Percentiles rank a stretch among this genome's conserved stretches.
phyloP scores from a whole-genome alignment of 2,888 invertebrate genomes.

The Oscheius onirici region DNA sequence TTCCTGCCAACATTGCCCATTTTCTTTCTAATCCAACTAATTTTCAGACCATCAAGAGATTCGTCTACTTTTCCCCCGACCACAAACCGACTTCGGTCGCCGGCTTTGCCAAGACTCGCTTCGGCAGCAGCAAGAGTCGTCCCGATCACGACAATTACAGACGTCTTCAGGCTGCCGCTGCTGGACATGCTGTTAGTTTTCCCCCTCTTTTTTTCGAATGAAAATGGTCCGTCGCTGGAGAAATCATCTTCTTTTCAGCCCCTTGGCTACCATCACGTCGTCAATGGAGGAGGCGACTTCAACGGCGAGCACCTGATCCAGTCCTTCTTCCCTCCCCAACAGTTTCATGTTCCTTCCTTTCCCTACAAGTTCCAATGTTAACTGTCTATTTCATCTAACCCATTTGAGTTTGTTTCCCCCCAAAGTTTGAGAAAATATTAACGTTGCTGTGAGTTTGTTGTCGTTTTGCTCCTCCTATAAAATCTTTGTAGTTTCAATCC shows the following conservation, averaged over 20 bases:
- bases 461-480: background rate
- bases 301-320: too few relatives aligned
- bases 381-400: too few relatives aligned
- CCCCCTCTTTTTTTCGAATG: too few relatives aligned
- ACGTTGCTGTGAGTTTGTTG: background rate
- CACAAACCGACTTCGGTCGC: constrained; percentile 38
- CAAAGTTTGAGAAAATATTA: background rate
- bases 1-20: too few relatives aligned
- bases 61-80: constrained; percentile 40
- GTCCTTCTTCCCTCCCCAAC: too few relatives aligned
- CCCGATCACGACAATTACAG: constrained; percentile 31
- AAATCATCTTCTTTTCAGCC: too few relatives aligned
- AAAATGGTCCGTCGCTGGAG: too few relatives aligned
- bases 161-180: constrained; percentile 24
- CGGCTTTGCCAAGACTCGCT: constrained; percentile 48
- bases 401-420: too few relatives aligned
- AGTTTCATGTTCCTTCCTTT: too few relatives aligned
- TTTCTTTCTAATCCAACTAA: background rate
- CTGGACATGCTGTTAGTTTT: background rate
- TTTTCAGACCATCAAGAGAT: constrained; percentile 17
- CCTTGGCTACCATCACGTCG: too few relatives aligned
- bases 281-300: too few relatives aligned
- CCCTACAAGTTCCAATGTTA: too few relatives aligned
- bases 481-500: background rate
- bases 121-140: constrained; percentile 39